Base-by-base conservation (phyloP, 2,888 invertebrate species). In the Drosophila ezoana region DNA sequence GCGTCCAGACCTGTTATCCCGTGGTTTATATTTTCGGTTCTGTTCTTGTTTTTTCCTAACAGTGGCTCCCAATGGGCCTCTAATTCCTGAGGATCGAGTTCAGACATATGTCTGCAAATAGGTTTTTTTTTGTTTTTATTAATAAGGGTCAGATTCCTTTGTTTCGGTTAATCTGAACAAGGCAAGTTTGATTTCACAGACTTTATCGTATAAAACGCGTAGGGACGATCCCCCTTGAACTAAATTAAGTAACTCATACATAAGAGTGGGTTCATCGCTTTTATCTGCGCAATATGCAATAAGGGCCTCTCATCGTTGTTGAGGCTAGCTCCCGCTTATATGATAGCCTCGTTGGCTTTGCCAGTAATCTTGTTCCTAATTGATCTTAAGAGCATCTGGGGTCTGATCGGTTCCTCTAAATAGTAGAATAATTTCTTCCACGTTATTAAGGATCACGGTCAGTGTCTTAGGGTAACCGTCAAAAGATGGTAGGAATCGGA, bases 391-490 rank as follows among this genome's bases (percentile, higher is more conserved):
- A 37, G 35, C 11, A 49, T 33, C n/a, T 33, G 23, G 44, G 2
- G 48, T 51, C 14, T 59, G 32, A 4, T 58, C 48, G 4, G 48
- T 33, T 10, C 44, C 49, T 20, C 59, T 51, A n/a, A 59, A 35
- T 1, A 59, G 8, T 3, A 49, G 13, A 11, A 59, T 35, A 14
- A 59, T 51, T 37, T 51, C 44, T 23, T 51, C 59, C 2, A 51
- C 44, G 28, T 51, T 59, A 8, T n/a, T 38, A 1, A 38, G 2
- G 8, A 38, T 2, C 8, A 14, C n/a, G n/a, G 14, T 38, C 5
- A 38, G 14, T n/a, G 38, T 38, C n/a, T 38, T 14, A 2, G 38
- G 8, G n/a, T 38, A 14, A 8, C 14, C 38, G 14, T 38, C 14
- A 5, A 9, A 38, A 0, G 14, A 8, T 14, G 14, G 38, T 6